Conservation (phyloP, 2,797 vertebrate species). For the Antennarius maculatus region DNA sequence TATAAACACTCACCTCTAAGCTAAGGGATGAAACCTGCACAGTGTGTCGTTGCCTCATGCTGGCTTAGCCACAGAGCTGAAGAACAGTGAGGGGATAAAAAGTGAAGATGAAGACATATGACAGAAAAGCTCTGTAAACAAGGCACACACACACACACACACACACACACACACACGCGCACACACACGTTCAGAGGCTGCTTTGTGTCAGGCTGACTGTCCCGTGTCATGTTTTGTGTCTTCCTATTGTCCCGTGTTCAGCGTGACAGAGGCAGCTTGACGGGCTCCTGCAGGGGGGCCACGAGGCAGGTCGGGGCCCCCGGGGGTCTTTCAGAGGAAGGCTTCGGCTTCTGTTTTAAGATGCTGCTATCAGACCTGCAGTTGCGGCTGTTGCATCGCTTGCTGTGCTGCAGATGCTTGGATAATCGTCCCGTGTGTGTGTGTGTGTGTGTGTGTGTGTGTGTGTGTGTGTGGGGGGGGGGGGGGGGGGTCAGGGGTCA, state of each 20-base stretch:
- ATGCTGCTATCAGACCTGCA: conserved; percentile 50
- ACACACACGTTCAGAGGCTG: conserved; percentile 1
- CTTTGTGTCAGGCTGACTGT: conserved; percentile 51
- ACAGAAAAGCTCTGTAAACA: conserved; percentile 74
- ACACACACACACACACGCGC: conserved; percentile 31
- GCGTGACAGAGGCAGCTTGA: conserved; percentile 45
- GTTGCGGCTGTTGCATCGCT: conserved; percentile 10
- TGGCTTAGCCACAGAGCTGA: conserved; percentile 73
- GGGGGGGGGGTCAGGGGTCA: no score
- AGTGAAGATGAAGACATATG: conserved; percentile 70
- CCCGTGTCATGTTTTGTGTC: conserved; percentile 47
- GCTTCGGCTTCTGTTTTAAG: conserved; percentile 44
- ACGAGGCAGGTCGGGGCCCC: conserved; percentile 37
- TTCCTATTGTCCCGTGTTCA: conserved; percentile 49
- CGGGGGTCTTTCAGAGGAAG: conserved; percentile 48
- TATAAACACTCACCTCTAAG: conserved; percentile 69
- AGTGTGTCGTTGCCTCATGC: conserved; percentile 70
- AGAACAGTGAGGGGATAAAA: conserved; percentile 73
- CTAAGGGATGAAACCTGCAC: conserved; percentile 70
- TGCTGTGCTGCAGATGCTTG: conserved; percentile 25
- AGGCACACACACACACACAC: conserved; percentile 46
- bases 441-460: conserved; percentile 5
- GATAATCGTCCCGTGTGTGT: conserved; percentile 10
- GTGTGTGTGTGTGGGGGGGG: not conserved
- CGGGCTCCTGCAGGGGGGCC: conserved; percentile 44